These are phyloP conservation scores for Eumeta japonica DNA, from an alignment of 1,140 invertebrate species.

Conservation along the genomic window DNA sequence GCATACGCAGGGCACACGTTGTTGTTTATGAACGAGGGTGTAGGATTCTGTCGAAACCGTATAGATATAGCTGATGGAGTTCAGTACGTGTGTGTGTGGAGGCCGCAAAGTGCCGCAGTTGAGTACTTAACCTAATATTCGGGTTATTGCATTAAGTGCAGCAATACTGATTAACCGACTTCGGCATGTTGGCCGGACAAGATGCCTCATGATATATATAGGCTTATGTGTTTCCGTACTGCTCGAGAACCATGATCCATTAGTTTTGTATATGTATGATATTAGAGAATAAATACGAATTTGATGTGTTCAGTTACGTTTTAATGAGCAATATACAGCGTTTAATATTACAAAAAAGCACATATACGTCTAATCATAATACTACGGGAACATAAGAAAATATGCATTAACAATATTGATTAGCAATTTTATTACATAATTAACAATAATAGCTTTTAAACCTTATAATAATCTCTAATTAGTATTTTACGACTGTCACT, in stretches of 20 bases:
- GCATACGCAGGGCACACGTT: no score
- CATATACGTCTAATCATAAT: no score
- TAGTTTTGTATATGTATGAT: not conserved
- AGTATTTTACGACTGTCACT: no score
- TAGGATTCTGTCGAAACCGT: no score
- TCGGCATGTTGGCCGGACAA: slow-evolving; percentile 31
- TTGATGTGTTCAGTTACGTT: not conserved
- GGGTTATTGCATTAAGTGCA: slow-evolving; percentile 41
- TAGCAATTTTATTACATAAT: no score
- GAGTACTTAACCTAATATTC: slow-evolving; percentile 56
- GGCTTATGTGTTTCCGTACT: slow-evolving; percentile 11
- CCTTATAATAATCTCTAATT: no score
- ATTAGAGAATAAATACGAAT: not conserved
- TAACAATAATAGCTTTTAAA: no score
- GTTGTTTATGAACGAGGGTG: no score
- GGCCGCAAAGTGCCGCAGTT: slow-evolving; percentile 5
- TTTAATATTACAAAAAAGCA: no score
- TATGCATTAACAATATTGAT: no score
- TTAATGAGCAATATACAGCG: slow-evolving; percentile 1
- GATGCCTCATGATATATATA: slow-evolving; percentile 35
- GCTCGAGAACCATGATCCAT: not conserved
- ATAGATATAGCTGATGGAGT: no score
- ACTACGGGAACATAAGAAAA: no score
- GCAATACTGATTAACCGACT: slow-evolving; percentile 43
- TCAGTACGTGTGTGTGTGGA: not conserved